These are phyloP conservation scores for Chaunax sp. DNA, from an alignment of 2,797 vertebrate genomes.

Conservation along the genomic window DNA sequence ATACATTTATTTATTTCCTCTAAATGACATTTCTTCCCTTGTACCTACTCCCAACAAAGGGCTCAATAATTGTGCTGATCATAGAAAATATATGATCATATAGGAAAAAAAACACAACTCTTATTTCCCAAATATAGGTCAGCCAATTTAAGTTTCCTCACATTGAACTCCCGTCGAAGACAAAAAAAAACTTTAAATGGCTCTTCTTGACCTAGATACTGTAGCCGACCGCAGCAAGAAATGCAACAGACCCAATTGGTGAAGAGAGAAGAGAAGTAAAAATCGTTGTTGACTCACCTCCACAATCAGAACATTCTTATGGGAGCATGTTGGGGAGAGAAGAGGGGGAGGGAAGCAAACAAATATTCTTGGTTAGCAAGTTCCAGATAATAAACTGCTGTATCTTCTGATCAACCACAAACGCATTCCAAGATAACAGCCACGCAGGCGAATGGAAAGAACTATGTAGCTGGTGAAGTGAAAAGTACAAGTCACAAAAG, in stretches of 20 bases:
- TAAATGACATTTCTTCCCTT: constrained; percentile 23
- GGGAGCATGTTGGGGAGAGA: constrained; percentile 41
- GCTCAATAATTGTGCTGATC: constrained; percentile 15
- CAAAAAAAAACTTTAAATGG: constrained; percentile 41
- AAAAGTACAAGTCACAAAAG: background rate
- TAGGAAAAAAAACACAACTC: constrained; percentile 19
- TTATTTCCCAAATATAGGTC: constrained; percentile 53
- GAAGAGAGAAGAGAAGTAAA: constrained; percentile 23
- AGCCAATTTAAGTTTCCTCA: constrained; percentile 54
- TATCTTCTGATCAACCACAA: constrained; percentile 21
- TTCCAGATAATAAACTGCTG: constrained; percentile 33
- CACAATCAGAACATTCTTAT: constrained; percentile 85
- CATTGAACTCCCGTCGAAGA: constrained; percentile 29
- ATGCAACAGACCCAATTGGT: constrained; percentile 40
- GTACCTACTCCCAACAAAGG: background rate
- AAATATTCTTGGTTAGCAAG: constrained; percentile 51
- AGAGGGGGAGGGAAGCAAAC: constrained; percentile 45
- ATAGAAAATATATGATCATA: constrained; percentile 26
- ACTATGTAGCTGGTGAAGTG: background rate
- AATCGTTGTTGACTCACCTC: constrained; percentile 81
- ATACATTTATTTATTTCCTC: constrained; percentile 7
- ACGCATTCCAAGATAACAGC: constrained; percentile 16
- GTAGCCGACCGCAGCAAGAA: constrained; percentile 9
- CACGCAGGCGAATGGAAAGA: background rate
- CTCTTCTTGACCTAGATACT: constrained; percentile 56